Conservation (phyloP, 2,113 vertebrate species). For the Pangasianodon gigas region DNA sequence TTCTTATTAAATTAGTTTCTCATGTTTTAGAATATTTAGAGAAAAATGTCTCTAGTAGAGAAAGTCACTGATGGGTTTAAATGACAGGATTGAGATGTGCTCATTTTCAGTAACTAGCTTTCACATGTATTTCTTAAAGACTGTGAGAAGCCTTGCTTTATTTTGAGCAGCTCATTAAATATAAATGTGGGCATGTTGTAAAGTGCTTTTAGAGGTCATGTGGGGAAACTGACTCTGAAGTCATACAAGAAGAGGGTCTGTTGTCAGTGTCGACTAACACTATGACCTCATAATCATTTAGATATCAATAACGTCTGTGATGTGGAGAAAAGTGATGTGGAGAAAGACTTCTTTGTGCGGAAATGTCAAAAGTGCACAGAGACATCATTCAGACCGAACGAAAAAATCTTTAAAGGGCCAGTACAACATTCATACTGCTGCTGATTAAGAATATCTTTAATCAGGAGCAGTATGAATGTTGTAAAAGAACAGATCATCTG, state of each 20-base stretch:
- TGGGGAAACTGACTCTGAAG: not conserved
- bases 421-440: not conserved
- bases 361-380: conserved; percentile 31
- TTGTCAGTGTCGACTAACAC: conserved; percentile 2
- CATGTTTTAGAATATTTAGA: not conserved
- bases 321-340: not conserved
- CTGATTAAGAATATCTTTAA: not conserved
- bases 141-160: not conserved
- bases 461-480: not conserved
- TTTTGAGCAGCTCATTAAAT: conserved; percentile 42
- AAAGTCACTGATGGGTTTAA: not conserved
- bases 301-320: conserved; percentile 8
- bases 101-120: not conserved
- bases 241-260: not conserved
- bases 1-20: not conserved
- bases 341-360: conserved; percentile 27
- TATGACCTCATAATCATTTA: conserved; percentile 34
- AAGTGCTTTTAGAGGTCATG: conserved; percentile 35
- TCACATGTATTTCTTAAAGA: not conserved
- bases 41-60: not conserved
- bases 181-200: conserved; percentile 23
- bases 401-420: conserved; percentile 6
- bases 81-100: not conserved
- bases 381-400: not conserved
- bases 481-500: not conserved